Percentiles rank a stretch among this genome's conserved stretches.
phyloP scores from a whole-genome alignment of 2,113 vertebrate genomes.

The Apeltes quadracus region DNA sequence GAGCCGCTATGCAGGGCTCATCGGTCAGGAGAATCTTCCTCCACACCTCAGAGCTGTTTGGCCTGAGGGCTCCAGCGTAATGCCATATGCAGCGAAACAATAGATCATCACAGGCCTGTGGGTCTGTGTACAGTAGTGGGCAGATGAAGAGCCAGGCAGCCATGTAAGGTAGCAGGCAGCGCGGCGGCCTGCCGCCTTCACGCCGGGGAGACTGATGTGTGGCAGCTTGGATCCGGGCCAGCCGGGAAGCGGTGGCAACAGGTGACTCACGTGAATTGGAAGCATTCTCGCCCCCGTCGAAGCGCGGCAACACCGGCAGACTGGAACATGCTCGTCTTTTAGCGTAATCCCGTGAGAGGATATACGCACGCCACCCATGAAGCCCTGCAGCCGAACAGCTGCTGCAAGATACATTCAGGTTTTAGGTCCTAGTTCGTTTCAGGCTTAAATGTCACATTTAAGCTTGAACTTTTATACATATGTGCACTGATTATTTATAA shows the following conservation, averaged over 20 bases:
- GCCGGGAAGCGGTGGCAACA: slow-evolving; percentile 52
- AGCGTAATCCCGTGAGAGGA: slow-evolving; percentile 36
- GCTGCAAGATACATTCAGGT: too few species aligned
- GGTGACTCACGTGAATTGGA: slow-evolving; percentile 58
- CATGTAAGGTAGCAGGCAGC: slow-evolving; percentile 77
- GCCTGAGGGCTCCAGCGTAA: slow-evolving; percentile 29
- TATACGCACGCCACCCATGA: background rate
- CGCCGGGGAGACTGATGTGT: slow-evolving; percentile 61
- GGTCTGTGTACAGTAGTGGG: slow-evolving; percentile 68
- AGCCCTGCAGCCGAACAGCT: slow-evolving; percentile 44
- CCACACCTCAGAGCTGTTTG: slow-evolving; percentile 46
- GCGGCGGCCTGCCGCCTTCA: slow-evolving; percentile 37
- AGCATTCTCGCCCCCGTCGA: slow-evolving; percentile 9
- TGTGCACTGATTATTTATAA: background rate
- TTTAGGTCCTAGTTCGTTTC: slow-evolving; percentile 21
- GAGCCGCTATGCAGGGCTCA: background rate
- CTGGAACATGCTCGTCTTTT: slow-evolving; percentile 58
- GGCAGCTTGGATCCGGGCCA: slow-evolving; percentile 31
- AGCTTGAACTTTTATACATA: slow-evolving; percentile 14
- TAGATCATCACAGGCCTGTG: slow-evolving; percentile 68
- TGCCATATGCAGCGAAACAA: slow-evolving; percentile 68
- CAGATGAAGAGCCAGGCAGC: slow-evolving; percentile 68
- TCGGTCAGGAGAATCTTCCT: slow-evolving; percentile 26
- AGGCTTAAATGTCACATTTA: background rate
- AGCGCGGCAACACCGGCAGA: slow-evolving; percentile 44